Evolutionary conservation across 2,113 vertebrate genomes (phyloP).

Genomic region (Rhinoderma darwinii): DNA sequence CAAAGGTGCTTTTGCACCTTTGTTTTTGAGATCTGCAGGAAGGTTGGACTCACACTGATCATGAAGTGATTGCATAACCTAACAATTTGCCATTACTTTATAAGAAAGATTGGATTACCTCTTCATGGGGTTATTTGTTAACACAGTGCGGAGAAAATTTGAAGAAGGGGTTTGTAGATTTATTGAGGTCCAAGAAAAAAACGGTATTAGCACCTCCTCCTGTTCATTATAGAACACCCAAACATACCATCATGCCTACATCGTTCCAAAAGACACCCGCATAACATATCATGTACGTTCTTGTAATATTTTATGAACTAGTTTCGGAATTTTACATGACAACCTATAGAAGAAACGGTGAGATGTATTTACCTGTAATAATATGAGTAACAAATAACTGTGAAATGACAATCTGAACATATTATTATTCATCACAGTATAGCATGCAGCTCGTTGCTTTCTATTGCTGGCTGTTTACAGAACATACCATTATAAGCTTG

Average conservation of each 20-base stretch:
- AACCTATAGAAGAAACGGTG: not conserved
- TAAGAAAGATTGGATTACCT: too few species aligned
- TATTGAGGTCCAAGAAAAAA: too few species aligned
- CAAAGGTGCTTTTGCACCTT: too few species aligned
- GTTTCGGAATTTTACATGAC: not conserved
- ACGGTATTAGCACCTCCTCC: not conserved
- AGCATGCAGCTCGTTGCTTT: conserved; percentile 9
- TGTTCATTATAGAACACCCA: not conserved
- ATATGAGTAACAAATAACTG: conserved; percentile 32
- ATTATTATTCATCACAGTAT: conserved; percentile 31
- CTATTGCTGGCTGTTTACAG: conserved; percentile 39
- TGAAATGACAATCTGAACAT: not conserved
- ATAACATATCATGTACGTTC: too few species aligned
- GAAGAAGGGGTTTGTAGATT: too few species aligned
- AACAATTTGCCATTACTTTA: too few species aligned
- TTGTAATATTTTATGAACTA: not conserved
- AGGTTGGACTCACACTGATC: too few species aligned
- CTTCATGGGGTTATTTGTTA: too few species aligned
- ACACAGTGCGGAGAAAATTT: too few species aligned
- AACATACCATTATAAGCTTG: conserved; percentile 29
- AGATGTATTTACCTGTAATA: not conserved
- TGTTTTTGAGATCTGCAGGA: too few species aligned
- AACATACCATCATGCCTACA: not conserved
- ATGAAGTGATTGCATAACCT: too few species aligned
- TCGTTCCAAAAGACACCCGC: not conserved